Conservation (phyloP, 2,888 invertebrate genomes). For the Incurvaria masculella region DNA sequence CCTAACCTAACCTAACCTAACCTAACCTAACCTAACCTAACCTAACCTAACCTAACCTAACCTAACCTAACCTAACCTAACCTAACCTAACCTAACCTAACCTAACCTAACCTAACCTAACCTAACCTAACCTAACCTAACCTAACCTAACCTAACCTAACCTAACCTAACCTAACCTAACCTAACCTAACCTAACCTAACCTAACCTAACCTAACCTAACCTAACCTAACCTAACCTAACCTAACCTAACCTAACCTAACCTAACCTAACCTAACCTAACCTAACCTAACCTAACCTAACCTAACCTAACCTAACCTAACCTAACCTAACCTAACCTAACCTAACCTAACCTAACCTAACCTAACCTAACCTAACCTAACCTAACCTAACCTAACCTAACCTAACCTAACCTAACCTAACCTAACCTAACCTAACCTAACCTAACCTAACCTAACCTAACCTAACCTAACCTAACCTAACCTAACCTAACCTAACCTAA, state of each 20-base stretch:
- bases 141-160: not conserved
- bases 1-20: slow-evolving; percentile 6
- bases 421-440: too few species aligned
- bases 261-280: not conserved
- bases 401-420: too few species aligned
- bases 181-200: not conserved
- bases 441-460: too few species aligned
- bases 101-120: not conserved
- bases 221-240: not conserved
- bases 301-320: not conserved
- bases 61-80: not conserved
- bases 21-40: slow-evolving; percentile 5
- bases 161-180: not conserved
- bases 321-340: not conserved
- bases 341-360: not conserved
- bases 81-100: not conserved
- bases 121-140: not conserved
- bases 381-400: too few species aligned
- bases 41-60: too few species aligned
- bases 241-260: not conserved
- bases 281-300: not conserved
- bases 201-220: not conserved
- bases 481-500: too few species aligned
- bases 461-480: too few species aligned
- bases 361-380: too few species aligned